These are phyloP conservation scores for Drosophila melanosoma DNA, from an alignment of 2,888 invertebrate species.

Conservation along the genomic window DNA sequence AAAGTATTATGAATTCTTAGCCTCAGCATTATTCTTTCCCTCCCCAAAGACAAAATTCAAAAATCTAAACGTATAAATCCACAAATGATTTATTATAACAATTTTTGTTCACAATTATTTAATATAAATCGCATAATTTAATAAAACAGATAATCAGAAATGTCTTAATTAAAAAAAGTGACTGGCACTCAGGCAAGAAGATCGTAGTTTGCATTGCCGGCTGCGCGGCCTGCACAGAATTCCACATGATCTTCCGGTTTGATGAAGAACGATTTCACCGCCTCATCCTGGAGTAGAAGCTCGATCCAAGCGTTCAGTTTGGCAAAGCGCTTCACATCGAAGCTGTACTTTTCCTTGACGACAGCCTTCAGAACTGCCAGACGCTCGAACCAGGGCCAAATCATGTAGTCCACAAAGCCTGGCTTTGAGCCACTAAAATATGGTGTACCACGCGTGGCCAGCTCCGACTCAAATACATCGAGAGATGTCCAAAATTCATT, in stretches of 20 bases:
- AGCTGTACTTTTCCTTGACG: slow-evolving; percentile 86
- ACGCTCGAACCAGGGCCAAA: slow-evolving; percentile 94
- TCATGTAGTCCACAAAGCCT: slow-evolving; percentile 92
- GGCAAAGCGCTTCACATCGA: slow-evolving; percentile 53
- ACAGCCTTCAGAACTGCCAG: slow-evolving; percentile 86
- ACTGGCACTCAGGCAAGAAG: slow-evolving; percentile 39
- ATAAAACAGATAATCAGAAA: neutral
- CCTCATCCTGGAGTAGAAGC: slow-evolving; percentile 88
- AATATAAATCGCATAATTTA: neutral
- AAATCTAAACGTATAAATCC: neutral
- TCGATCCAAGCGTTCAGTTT: slow-evolving; percentile 44
- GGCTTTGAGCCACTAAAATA: slow-evolving; percentile 90
- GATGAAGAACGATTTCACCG: slow-evolving; percentile 89
- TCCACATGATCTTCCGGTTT: slow-evolving; percentile 90
- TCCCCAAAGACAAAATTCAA: neutral
- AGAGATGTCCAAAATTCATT: slow-evolving; percentile 84
- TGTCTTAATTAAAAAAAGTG: too few species aligned
- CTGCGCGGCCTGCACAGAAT: slow-evolving; percentile 88
- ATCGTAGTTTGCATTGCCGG: slow-evolving; percentile 87
- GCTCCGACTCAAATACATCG: slow-evolving; percentile 88
- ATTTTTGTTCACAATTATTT: neutral
- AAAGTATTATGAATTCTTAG: neutral
- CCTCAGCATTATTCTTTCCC: neutral
- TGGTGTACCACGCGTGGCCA: slow-evolving; percentile 87
- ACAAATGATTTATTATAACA: neutral